These are phyloP conservation scores for Eretmocerus hayati DNA, from an alignment of 2,888 invertebrate genomes.

Conservation along the genomic window DNA sequence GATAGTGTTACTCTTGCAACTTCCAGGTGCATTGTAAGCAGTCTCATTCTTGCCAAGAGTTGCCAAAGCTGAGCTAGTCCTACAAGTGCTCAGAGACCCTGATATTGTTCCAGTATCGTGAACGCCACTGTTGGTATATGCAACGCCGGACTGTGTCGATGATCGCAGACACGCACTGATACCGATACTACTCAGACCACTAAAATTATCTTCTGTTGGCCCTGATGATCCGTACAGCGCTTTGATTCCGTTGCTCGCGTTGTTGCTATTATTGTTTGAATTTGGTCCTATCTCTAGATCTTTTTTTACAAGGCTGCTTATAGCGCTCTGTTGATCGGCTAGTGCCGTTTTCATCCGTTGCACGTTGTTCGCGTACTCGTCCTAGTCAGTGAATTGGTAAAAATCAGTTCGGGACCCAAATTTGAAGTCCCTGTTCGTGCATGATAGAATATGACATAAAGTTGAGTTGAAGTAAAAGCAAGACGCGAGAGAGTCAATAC, in stretches of 20 bases:
- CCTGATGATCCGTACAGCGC: conserved; percentile 3
- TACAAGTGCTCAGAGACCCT: conserved; percentile 23
- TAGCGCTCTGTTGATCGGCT: conserved; percentile 38
- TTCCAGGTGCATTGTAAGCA: background rate
- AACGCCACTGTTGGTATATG: background rate
- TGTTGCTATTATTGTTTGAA: background rate
- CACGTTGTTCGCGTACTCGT: conserved; percentile 57
- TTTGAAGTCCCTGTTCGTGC: too few species aligned
- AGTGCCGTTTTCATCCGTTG: conserved; percentile 65
- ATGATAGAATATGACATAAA: too few species aligned
- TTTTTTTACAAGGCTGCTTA: conserved; percentile 33
- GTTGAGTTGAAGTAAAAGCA: too few species aligned
- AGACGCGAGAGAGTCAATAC: too few species aligned
- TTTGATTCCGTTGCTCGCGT: background rate
- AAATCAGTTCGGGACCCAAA: too few species aligned
- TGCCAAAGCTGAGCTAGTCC: background rate
- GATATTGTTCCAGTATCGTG: conserved; percentile 30
- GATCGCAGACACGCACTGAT: background rate
- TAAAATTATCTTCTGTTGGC: background rate
- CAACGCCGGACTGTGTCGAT: conserved; percentile 1
- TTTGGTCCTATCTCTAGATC: conserved; percentile 30
- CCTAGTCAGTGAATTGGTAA: too few species aligned
- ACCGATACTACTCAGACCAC: background rate
- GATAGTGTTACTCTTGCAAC: conserved; percentile 5
- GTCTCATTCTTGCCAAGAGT: background rate